Conservation (phyloP, 2,888 invertebrate genomes). For the Phytoseiulus persimilis region DNA sequence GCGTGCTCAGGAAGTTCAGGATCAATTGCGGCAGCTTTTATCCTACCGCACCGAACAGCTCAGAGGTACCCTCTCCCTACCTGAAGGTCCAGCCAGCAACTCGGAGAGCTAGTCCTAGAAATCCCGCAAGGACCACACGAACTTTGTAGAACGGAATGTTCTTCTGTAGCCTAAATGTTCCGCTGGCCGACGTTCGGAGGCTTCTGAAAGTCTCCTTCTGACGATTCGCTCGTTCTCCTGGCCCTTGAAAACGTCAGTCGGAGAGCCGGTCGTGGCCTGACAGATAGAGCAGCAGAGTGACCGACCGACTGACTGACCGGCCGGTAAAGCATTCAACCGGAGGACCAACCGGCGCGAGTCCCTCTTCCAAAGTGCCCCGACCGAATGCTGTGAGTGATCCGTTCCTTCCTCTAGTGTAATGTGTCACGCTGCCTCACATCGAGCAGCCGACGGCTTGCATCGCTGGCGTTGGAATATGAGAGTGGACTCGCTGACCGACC, state of each 20-base stretch:
- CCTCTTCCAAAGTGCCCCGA: background rate
- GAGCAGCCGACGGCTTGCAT: background rate
- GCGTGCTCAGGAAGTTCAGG: constrained; percentile 43
- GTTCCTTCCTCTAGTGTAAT: background rate
- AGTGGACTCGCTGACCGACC: background rate
- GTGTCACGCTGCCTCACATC: background rate
- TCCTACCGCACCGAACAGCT: constrained; percentile 34
- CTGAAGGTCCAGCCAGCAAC: background rate
- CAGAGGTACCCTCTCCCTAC: constrained; percentile 24
- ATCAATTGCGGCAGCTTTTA: constrained; percentile 43
- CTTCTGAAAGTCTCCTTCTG: background rate
- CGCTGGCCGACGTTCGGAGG: background rate
- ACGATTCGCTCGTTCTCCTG: background rate
- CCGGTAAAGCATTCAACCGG: background rate
- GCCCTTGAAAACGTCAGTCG: background rate
- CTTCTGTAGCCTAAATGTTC: background rate
- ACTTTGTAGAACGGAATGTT: background rate
- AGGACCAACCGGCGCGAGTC: background rate
- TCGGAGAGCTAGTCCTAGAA: background rate
- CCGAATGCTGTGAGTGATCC: background rate
- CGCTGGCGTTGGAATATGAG: background rate
- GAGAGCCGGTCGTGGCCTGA: background rate
- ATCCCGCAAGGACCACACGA: background rate
- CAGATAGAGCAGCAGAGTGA: background rate
- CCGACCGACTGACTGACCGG: background rate